Percentiles rank a stretch among this genome's conserved stretches.
Evolutionary conservation across 1,140 invertebrate genomes (phyloP).

Genomic region (Drosophila triauraria): DNA sequence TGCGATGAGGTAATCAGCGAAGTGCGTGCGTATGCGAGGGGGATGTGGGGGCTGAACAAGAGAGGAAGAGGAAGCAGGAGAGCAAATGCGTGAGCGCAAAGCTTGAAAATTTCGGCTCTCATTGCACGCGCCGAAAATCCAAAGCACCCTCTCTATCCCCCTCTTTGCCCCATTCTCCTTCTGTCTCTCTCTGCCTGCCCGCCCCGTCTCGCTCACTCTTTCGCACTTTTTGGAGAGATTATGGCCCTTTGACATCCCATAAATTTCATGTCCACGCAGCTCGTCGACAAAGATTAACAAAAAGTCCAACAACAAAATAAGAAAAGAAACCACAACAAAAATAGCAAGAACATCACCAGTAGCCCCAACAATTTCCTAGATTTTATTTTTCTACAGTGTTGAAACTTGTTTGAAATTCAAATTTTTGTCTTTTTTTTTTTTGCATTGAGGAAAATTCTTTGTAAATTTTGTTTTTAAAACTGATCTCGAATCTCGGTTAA

Average conservation of each 20-base stretch:
- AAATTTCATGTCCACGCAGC: slow-evolving; percentile 76
- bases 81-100: slow-evolving; percentile 62
- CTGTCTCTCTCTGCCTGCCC: slow-evolving; percentile 1
- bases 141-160: slow-evolving; percentile 8
- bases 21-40: slow-evolving; percentile 45
- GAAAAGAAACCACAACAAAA: slow-evolving; percentile 52
- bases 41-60: background rate
- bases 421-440: slow-evolving; percentile 34
- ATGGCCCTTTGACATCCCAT: slow-evolving; percentile 83
- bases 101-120: slow-evolving; percentile 57
- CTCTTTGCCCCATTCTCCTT: background rate
- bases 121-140: slow-evolving; percentile 69
- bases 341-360: slow-evolving; percentile 24
- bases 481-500: slow-evolving; percentile 14
- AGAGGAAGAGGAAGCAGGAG: slow-evolving; percentile 2
- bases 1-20: slow-evolving; percentile 80
- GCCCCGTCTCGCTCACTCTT: slow-evolving; percentile 8
- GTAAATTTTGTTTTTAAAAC: slow-evolving; percentile 29
- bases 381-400: slow-evolving; percentile 38
- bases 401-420: slow-evolving; percentile 57
- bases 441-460: slow-evolving; percentile 58
- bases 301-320: slow-evolving; percentile 29
- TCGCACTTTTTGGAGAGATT: slow-evolving; percentile 56
- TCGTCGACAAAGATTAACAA: slow-evolving; percentile 73
- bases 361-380: slow-evolving; percentile 37